phyloP scores from a whole-genome alignment of 2,797 vertebrate genomes.

The Rhinoraja longicauda region DNA sequence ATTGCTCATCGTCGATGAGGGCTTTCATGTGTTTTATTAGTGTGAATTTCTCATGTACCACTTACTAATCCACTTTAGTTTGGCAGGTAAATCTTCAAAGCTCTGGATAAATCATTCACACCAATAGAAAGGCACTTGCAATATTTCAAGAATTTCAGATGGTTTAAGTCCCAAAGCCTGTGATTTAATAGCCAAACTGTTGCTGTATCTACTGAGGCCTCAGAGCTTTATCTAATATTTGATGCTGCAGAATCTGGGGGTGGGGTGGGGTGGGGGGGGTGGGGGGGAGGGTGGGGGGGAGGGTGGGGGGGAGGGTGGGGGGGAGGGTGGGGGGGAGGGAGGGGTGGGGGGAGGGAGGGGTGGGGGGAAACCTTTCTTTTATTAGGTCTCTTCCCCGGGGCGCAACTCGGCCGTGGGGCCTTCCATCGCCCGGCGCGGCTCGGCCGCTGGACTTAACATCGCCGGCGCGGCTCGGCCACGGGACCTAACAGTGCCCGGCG shows the following conservation, averaged over 20 bases:
- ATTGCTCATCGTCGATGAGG: background rate
- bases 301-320: too few species aligned
- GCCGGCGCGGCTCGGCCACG: too few species aligned
- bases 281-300: too few species aligned
- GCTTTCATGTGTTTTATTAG: background rate
- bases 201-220: background rate
- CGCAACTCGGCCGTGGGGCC: too few species aligned
- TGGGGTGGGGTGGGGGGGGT: too few species aligned
- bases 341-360: too few species aligned
- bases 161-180: background rate
- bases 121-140: background rate
- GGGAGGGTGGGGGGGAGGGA: too few species aligned
- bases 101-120: background rate
- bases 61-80: background rate
- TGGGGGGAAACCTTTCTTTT: too few species aligned
- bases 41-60: background rate
- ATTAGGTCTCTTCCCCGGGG: too few species aligned
- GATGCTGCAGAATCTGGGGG: background rate
- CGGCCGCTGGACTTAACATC: too few species aligned
- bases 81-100: background rate
- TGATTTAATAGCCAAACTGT: background rate
- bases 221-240: background rate
- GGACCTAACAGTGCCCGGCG: too few species aligned
- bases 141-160: background rate
- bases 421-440: too few species aligned